Percentiles rank a stretch among this genome's conserved stretches.
Evolutionary conservation across 1,140 invertebrate species (phyloP).

Genomic region (Chionoecetes opilio): DNA sequence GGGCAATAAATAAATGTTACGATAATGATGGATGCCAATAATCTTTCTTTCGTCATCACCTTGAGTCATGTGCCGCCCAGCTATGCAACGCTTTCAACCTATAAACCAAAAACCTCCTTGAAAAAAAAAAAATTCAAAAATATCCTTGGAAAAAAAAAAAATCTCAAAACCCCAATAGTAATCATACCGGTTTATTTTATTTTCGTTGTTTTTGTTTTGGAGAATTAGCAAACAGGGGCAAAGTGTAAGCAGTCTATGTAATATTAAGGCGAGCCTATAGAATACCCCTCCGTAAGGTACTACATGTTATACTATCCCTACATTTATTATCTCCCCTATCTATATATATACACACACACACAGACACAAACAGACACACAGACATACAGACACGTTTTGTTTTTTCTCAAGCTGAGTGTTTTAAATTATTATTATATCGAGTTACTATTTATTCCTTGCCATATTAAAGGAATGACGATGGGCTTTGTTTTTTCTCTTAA

Average conservation of each 20-base stretch:
- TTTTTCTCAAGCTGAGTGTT: not conserved
- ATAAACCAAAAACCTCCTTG: too few relatives aligned
- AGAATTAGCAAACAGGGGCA: not conserved
- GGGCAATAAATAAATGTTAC: constrained; percentile 81
- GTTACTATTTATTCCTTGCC: not conserved
- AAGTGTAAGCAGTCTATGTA: not conserved
- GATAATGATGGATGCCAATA: constrained; percentile 73
- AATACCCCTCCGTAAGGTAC: too few relatives aligned
- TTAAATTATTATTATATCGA: constrained; percentile 10
- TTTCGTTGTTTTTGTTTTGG: too few relatives aligned
- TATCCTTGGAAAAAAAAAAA: too few relatives aligned
- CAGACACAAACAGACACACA: not conserved
- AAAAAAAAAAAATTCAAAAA: too few relatives aligned
- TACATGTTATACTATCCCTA: constrained; percentile 17
- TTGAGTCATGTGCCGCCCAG: not conserved
- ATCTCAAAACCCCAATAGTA: too few relatives aligned
- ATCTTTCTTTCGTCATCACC: constrained; percentile 58
- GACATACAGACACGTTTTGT: constrained; percentile 23
- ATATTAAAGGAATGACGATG: not conserved
- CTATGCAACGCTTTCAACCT: not conserved
- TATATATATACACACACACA: not conserved
- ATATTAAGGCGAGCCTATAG: not conserved
- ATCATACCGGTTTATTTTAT: too few relatives aligned
- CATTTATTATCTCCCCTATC: too few relatives aligned
- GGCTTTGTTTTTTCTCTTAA: not conserved